Conservation (phyloP, 1,140 invertebrate species). For the Atta colombica region DNA sequence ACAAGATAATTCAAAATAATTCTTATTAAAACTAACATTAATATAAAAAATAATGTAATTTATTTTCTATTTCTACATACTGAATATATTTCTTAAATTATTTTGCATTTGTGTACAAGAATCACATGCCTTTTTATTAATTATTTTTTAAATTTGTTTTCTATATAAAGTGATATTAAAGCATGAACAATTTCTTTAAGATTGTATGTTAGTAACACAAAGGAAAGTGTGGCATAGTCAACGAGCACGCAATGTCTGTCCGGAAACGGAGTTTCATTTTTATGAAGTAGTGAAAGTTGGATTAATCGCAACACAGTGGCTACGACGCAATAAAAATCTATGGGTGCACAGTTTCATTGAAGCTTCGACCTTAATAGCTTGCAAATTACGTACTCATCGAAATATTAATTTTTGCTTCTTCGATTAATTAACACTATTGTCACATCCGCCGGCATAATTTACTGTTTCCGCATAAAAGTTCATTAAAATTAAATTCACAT, state of each 20-base stretch:
- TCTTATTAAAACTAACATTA: not conserved
- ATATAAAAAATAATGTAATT: conserved; percentile 1
- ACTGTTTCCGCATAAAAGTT: not conserved
- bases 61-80: not conserved
- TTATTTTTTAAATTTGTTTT: not conserved
- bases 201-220: not conserved
- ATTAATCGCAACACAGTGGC: conserved; percentile 35
- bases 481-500: conserved; percentile 5
- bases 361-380: not conserved
- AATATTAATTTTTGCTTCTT: not conserved
- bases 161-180: not conserved
- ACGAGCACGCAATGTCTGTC: conserved; percentile 35
- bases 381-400: not conserved
- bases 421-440: conserved; percentile 18
- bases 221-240: conserved; percentile 31
- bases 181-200: not conserved
- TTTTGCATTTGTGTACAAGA: not conserved
- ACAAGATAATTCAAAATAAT: not conserved
- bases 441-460: not conserved
- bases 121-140: not conserved
- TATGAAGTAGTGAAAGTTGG: conserved; percentile 49
- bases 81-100: not conserved
- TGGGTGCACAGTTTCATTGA: not conserved
- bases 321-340: conserved; percentile 20
- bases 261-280: conserved; percentile 54